Evolutionary conservation across 2,888 invertebrate genomes (phyloP), one percentile per base, ranked within the genome.

Genomic region (Cerastoderma edule): DNA sequence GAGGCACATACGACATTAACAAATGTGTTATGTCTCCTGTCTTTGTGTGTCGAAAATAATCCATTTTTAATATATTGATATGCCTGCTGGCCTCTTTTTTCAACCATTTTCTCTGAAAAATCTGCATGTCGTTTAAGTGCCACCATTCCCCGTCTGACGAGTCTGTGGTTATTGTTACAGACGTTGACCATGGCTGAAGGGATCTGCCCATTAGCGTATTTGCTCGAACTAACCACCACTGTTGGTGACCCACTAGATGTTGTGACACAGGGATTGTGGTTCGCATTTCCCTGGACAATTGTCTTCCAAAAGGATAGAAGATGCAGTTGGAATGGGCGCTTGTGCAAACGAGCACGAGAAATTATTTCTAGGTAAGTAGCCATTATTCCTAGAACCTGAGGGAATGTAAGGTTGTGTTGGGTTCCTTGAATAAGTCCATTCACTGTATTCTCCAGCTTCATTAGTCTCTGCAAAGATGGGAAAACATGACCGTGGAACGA

Each of bases 261-360:
- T 33, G 6, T 60, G 60, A 33, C 4, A 60, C 8, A n/a, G 60
- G 33, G 5, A 60, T 22, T n/a, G 5, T 13, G 19, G 33, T 13
- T 16, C 4, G 4, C 33, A 60, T 16, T 13, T 60, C 32, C 35
- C 60, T 33, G 4, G 60, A 60, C 16, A n/a, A 33, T 33, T 33
- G 60, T 5, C 22, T 53, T 53, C 53, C 53, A 53, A 53, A 22
- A 24, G 6, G 22, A 10, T 8, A 53, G 53, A 16, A 35, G 60
- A 35, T 60, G 60, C 24, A 60, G 8, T 22, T 60, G 60, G 33
- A 60, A 33, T 33, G 60, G 60, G 13, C 33, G 60, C 60, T 33
- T 60, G 33, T 60, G 33, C 22, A 60, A 22, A 19, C 60, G 32
- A 13, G 35, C 60, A 33, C 6, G 19, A 3, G 35, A 35, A n/a